Evolutionary conservation across 2,888 invertebrate genomes (phyloP).

Genomic region (Brenthis ino): DNA sequence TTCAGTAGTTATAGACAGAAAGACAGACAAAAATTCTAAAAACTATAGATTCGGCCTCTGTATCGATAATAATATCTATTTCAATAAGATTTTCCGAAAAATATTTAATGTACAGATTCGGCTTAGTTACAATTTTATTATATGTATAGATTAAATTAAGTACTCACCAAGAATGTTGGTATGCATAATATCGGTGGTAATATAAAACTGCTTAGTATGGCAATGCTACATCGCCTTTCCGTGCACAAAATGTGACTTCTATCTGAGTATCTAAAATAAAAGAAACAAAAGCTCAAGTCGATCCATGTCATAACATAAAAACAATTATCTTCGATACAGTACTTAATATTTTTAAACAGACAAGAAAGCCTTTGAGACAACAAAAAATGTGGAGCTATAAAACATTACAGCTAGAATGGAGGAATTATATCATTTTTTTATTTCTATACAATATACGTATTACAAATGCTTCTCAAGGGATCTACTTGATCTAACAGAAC

Average conservation of each 20-base stretch:
- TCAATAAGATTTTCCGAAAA: no score
- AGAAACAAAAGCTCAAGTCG: conserved; percentile 1
- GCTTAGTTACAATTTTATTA: no score
- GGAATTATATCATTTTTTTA: neutral
- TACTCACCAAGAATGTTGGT: conserved; percentile 88
- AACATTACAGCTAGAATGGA: no score
- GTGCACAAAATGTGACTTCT: conserved; percentile 88
- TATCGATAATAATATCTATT: no score
- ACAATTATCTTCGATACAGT: neutral
- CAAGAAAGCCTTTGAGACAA: neutral
- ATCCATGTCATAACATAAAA: neutral
- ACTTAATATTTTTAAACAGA: neutral
- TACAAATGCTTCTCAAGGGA: no score
- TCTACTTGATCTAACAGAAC: no score
- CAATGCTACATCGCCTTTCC: conserved; percentile 88
- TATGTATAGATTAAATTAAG: no score
- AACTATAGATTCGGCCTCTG: no score
- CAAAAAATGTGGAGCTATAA: neutral
- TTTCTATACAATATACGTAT: neutral
- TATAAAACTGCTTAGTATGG: conserved; percentile 89
- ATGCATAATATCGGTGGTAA: conserved; percentile 91
- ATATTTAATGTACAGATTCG: no score
- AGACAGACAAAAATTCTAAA: no score
- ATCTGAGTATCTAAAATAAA: conserved; percentile 87
- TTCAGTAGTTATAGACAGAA: no score